Conservation (phyloP, 2,888 invertebrate species). For the Nycteola revayana region DNA sequence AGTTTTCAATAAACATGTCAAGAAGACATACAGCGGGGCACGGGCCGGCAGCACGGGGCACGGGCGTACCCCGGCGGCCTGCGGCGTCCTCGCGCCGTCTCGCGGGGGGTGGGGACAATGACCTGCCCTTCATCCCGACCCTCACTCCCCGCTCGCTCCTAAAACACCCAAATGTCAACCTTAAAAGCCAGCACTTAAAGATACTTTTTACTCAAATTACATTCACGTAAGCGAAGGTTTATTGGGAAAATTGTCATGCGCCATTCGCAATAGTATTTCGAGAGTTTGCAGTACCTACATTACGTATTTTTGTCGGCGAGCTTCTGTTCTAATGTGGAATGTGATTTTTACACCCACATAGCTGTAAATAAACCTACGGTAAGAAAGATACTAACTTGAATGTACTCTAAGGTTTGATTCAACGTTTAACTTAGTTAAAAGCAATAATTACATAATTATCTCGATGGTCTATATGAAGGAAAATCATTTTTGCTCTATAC, state of each 20-base stretch:
- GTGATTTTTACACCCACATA: too few species aligned
- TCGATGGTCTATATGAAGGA: too few species aligned
- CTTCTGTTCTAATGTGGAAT: too few species aligned
- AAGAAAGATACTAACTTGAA: too few species aligned
- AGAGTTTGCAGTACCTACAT: too few species aligned
- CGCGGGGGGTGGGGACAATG: conserved; percentile 50
- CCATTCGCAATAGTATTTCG: conserved; percentile 62
- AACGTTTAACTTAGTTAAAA: too few species aligned
- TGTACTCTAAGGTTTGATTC: too few species aligned
- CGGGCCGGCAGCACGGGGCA: too few species aligned
- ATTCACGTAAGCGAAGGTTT: conserved; percentile 43
- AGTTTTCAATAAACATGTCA: conserved; percentile 47
- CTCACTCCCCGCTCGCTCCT: conserved; percentile 38
- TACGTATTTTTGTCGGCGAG: too few species aligned
- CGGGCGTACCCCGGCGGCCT: conserved; percentile 28
- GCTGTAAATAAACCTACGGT: too few species aligned
- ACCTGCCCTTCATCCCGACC: conserved; percentile 59
- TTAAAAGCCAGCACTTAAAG: conserved; percentile 51
- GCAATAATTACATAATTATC: too few species aligned
- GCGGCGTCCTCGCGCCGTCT: conserved; percentile 35
- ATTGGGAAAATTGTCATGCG: conserved; percentile 59
- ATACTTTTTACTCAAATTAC: conserved; percentile 45
- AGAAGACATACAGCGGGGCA: conserved; percentile 39
- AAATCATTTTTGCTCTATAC: too few species aligned
- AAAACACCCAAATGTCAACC: conserved; percentile 57